phyloP scores from a whole-genome alignment of 1,140 invertebrate genomes.

The Rhysida immarginata region DNA sequence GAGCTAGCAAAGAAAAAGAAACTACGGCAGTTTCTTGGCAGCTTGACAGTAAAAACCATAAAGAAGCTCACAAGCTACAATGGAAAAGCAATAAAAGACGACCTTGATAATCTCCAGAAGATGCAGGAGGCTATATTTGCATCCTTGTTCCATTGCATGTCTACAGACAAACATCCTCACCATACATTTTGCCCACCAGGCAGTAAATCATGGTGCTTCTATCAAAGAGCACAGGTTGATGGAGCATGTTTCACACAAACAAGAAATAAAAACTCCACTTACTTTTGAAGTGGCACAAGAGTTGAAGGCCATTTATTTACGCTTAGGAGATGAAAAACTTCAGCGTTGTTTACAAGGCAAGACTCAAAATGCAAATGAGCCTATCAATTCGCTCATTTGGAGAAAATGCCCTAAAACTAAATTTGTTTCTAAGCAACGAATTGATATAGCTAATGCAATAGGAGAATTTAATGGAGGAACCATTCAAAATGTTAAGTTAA shows the following conservation, averaged over 20 bases:
- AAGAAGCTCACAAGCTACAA: too few species aligned
- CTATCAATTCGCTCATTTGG: neutral
- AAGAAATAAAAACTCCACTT: neutral
- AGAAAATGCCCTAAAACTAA: too few species aligned
- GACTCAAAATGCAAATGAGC: too few species aligned
- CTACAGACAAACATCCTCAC: neutral
- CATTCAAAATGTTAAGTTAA: too few species aligned
- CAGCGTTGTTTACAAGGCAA: too few species aligned
- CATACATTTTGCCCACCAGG: neutral
- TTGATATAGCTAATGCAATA: neutral
- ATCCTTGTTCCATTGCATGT: neutral
- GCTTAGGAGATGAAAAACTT: neutral
- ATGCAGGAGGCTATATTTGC: neutral
- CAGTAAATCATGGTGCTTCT: neutral
- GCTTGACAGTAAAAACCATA: too few species aligned
- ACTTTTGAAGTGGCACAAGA: too few species aligned
- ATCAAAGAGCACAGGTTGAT: too few species aligned
- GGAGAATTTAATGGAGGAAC: neutral
- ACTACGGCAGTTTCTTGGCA: neutral
- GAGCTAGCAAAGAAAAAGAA: slow-evolving; percentile 3
- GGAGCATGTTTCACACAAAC: neutral
- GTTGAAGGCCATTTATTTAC: neutral
- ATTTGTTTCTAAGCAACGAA: too few species aligned
- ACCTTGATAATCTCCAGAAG: neutral
- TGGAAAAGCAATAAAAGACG: too few species aligned